A percentile compares a stretch with the other conserved stretches of the same genome.
phyloP scores from a whole-genome alignment of 2,888 invertebrate genomes.

The Mythimna lalbum region DNA sequence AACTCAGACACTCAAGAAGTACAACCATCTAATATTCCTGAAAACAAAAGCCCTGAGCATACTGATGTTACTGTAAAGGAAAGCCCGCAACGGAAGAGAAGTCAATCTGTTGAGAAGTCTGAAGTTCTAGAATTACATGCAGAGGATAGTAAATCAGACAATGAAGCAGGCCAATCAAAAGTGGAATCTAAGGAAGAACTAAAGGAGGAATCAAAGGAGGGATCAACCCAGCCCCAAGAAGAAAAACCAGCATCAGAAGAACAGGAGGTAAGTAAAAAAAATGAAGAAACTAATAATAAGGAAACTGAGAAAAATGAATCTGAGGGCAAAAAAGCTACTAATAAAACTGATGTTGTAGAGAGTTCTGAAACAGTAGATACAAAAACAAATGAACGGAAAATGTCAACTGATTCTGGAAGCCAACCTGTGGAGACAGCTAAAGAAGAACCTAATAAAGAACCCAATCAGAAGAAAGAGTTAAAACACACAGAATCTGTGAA shows the following conservation, averaged over 20 bases:
- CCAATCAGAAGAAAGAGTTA: conserved; percentile 38
- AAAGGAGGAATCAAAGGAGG: conserved; percentile 60
- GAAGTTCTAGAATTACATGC: conserved; percentile 83
- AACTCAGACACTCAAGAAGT: conserved; percentile 47
- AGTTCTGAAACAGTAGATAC: conserved; percentile 70
- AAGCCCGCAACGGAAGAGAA: conserved; percentile 69
- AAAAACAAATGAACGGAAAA: conserved; percentile 66
- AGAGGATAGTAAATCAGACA: conserved; percentile 80
- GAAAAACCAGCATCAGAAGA: conserved; percentile 65
- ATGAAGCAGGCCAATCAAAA: conserved; percentile 72
- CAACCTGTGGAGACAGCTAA: conserved; percentile 58
- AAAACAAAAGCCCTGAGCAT: conserved; percentile 63
- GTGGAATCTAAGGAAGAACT: conserved; percentile 62
- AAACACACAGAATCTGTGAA: conserved; percentile 70
- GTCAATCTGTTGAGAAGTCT: conserved; percentile 79
- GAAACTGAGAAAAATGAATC: conserved; percentile 73
- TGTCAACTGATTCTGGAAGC: conserved; percentile 65
- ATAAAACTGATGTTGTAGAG: conserved; percentile 86
- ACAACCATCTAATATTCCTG: conserved; percentile 54
- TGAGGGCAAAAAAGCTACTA: conserved; percentile 75
- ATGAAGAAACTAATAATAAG: conserved; percentile 77
- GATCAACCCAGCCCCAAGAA: conserved; percentile 65
- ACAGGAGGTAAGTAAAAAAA: conserved; percentile 85
- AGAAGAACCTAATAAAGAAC: conserved; percentile 57
- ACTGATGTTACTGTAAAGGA: conserved; percentile 47